Conservation (phyloP, 2,888 invertebrate genomes). For the Caenorhabditis sp. region DNA sequence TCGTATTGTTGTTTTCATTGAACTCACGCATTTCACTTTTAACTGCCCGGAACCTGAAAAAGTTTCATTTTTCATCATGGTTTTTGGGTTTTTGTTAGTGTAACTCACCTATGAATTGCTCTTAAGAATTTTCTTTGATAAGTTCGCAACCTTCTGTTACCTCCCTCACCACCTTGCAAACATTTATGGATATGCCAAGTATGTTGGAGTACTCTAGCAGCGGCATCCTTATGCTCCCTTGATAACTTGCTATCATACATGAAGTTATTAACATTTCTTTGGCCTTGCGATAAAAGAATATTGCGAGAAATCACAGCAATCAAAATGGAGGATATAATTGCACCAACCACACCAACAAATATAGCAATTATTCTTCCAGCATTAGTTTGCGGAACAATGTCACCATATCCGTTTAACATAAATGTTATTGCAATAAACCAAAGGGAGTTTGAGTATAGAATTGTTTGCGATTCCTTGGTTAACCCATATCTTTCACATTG, state of each 20-base stretch:
- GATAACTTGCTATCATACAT: conserved; percentile 99
- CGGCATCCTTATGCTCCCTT: conserved; percentile 98
- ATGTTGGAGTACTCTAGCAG: conserved; percentile 92
- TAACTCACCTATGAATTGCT: conserved; percentile 64
- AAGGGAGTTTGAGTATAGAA: conserved; percentile 68
- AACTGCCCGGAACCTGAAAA: conserved; percentile 63
- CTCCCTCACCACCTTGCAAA: conserved; percentile 55
- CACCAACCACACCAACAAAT: conserved; percentile 98
- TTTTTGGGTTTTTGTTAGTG: neutral
- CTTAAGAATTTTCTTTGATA: conserved; percentile 67
- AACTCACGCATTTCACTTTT: conserved; percentile 70
- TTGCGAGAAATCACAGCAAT: conserved; percentile 99
- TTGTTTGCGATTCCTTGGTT: conserved; percentile 50
- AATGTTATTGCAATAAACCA: conserved; percentile 81
- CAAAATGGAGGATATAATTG: conserved; percentile 96
- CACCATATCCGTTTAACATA: conserved; percentile 99
- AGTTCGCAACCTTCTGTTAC: conserved; percentile 55
- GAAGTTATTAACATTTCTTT: conserved; percentile 99
- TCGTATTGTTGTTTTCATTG: conserved; percentile 62
- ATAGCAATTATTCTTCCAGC: conserved; percentile 99
- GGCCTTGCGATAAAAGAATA: conserved; percentile 96
- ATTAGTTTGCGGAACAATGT: conserved; percentile 97
- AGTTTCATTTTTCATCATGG: too few species aligned
- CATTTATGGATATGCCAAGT: conserved; percentile 99
- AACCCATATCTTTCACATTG: conserved; percentile 83